Conservation (phyloP, 2,888 invertebrate species). For the Lasioglossum leucozonium region DNA sequence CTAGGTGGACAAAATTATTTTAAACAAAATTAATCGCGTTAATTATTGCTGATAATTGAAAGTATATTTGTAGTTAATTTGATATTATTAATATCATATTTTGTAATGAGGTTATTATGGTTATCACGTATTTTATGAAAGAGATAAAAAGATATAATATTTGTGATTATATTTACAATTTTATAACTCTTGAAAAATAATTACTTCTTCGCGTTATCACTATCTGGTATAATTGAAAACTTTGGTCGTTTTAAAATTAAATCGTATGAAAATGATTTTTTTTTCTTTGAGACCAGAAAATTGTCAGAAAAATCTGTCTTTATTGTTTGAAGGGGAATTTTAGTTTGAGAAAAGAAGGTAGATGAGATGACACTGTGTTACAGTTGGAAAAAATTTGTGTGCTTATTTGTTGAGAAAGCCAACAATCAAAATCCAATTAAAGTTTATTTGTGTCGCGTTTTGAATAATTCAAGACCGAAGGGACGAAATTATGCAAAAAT, state of each 20-base stretch:
- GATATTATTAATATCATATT: not conserved
- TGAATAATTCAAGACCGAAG: constrained; percentile 46
- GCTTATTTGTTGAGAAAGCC: not conserved
- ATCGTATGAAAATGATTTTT: no score
- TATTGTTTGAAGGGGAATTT: not conserved
- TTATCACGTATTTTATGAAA: no score
- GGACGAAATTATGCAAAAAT: constrained; percentile 36
- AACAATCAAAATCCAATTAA: constrained; percentile 27
- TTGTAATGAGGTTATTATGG: not conserved
- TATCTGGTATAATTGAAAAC: no score
- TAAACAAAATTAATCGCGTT: no score
- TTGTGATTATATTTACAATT: no score
- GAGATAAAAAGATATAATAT: no score
- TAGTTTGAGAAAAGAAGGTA: not conserved
- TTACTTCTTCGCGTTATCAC: no score
- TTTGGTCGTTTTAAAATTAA: no score
- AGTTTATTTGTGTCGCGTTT: constrained; percentile 29
- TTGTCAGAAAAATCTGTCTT: no score
- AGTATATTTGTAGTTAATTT: not conserved
- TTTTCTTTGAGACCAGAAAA: not conserved
- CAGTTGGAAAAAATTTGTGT: not conserved
- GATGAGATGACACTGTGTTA: not conserved
- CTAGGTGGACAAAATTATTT: not conserved
- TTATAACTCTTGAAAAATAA: no score
- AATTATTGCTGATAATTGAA: not conserved